Conservation (phyloP, 2,797 vertebrate species). For the Selene dorsalis region DNA sequence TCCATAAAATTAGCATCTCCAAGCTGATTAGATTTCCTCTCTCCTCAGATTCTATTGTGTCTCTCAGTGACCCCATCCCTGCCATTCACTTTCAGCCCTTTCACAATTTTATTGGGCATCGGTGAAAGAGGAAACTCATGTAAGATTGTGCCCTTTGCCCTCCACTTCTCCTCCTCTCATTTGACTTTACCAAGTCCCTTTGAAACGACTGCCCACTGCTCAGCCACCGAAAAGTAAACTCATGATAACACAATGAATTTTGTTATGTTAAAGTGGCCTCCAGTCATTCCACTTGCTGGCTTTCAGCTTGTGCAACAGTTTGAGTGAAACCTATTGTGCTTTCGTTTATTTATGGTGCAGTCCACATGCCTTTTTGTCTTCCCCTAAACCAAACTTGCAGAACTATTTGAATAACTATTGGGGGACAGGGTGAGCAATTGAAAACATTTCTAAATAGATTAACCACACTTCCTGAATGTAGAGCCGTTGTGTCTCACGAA, state of each 20-base stretch:
- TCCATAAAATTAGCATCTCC: constrained; percentile 89
- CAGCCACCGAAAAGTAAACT: constrained; percentile 47
- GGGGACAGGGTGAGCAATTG: background rate
- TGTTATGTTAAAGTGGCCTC: constrained; percentile 66
- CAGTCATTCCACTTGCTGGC: constrained; percentile 29
- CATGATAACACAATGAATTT: constrained; percentile 52
- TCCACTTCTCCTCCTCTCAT: constrained; percentile 71
- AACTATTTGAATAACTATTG: constrained; percentile 33
- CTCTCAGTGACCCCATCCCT: constrained; percentile 73
- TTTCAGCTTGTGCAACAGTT: constrained; percentile 18
- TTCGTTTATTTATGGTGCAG: constrained; percentile 48
- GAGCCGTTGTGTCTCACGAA: constrained; percentile 32
- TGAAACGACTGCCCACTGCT: constrained; percentile 69
- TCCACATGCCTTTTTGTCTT: constrained; percentile 32
- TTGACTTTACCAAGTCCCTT: constrained; percentile 60
- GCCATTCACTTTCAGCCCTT: constrained; percentile 80
- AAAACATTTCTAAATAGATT: constrained; percentile 47
- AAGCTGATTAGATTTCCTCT: constrained; percentile 86
- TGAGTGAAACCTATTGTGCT: constrained; percentile 34
- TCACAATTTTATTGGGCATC: constrained; percentile 82
- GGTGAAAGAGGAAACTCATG: constrained; percentile 81
- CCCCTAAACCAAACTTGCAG: constrained; percentile 14
- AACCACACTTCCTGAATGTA: constrained; percentile 42
- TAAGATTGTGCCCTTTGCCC: constrained; percentile 81
- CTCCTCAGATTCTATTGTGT: constrained; percentile 74